Evolutionary conservation across 2,113 vertebrate species (phyloP).

Genomic region (Rhynchomys soricoides): DNA sequence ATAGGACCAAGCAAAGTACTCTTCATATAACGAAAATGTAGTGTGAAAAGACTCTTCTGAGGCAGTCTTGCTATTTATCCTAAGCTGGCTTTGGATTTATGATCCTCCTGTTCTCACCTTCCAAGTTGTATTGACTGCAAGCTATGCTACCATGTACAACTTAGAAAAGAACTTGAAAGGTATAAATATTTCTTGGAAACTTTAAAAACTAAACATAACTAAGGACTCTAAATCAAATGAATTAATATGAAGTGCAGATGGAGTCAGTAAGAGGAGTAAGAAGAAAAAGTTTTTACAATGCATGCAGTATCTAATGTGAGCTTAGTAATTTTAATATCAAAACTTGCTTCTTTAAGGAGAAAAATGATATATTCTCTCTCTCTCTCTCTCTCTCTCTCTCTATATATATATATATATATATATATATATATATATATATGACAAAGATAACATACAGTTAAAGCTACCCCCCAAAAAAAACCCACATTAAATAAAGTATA

Average conservation of each 20-base stretch:
- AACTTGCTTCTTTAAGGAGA: conserved; percentile 9
- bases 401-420: not conserved
- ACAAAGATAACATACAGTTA: not conserved
- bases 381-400: too few species aligned
- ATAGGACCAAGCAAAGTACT: not conserved
- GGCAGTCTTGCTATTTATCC: not conserved
- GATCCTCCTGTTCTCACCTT: not conserved
- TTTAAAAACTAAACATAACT: conserved; percentile 23
- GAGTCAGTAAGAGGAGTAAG: not conserved
- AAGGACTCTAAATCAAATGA: conserved; percentile 16
- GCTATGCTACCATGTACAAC: too few species aligned
- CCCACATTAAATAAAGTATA: not conserved
- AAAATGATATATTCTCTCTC: conserved; percentile 17
- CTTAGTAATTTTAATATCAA: conserved; percentile 19
- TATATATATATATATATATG: not conserved
- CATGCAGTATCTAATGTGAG: not conserved
- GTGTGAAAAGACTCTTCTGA: not conserved
- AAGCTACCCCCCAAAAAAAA: conserved; percentile 1
- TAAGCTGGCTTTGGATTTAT: not conserved
- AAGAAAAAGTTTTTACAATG: not conserved
- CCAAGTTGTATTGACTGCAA: not conserved
- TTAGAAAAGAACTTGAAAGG: not conserved
- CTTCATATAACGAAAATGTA: not conserved
- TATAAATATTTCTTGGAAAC: not conserved
- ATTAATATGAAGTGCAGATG: not conserved